Percentiles rank a stretch among this genome's conserved stretches.
Evolutionary conservation across 2,888 invertebrate species (phyloP).

Genomic region (Phaonia tiefii): DNA sequence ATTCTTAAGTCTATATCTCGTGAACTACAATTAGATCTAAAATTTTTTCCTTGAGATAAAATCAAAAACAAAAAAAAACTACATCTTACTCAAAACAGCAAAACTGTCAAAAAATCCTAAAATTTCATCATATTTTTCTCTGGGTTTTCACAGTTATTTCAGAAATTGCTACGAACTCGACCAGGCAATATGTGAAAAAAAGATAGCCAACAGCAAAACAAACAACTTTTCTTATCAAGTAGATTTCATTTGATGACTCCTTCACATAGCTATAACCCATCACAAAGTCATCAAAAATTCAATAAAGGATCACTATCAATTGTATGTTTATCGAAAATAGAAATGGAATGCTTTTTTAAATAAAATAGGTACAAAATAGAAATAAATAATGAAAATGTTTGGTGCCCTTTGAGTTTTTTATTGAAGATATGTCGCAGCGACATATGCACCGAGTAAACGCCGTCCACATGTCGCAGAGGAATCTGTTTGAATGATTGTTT

Average conservation of each 20-base stretch:
- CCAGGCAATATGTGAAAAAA: not conserved
- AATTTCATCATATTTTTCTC: too few relatives aligned
- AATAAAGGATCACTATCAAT: not conserved
- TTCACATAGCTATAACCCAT: not conserved
- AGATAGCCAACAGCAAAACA: not conserved
- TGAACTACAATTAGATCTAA: too few relatives aligned
- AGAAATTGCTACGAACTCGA: not conserved
- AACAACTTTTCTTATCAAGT: not conserved
- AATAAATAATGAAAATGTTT: not conserved
- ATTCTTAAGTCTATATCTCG: too few relatives aligned
- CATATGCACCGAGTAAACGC: too few relatives aligned
- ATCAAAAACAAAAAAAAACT: too few relatives aligned
- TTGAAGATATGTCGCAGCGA: constrained; percentile 3
- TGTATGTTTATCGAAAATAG: not conserved
- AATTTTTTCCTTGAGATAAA: too few relatives aligned
- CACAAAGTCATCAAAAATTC: not conserved
- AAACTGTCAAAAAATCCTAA: too few relatives aligned
- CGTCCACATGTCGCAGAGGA: too few relatives aligned
- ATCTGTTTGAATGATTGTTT: constrained; percentile 34
- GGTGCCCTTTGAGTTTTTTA: not conserved
- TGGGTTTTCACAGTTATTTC: too few relatives aligned
- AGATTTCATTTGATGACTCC: not conserved
- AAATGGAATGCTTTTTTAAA: not conserved
- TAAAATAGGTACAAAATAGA: not conserved
- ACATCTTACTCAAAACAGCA: too few relatives aligned